These are phyloP conservation scores for Acheta domesticus DNA, from an alignment of 2,888 invertebrate genomes.

Conservation along the genomic window DNA sequence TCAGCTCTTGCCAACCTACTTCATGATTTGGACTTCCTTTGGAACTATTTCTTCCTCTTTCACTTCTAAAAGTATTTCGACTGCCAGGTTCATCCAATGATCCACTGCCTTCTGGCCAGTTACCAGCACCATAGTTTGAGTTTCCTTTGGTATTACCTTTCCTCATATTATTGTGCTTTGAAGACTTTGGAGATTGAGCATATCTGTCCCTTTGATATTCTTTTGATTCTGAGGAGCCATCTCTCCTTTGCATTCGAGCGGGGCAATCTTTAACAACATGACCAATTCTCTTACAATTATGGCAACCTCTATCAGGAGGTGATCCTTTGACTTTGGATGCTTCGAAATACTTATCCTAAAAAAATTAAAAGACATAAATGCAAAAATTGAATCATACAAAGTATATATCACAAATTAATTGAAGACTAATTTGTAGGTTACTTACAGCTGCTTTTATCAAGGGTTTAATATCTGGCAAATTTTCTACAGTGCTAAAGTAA, in stretches of 20 bases:
- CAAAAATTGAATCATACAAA: constrained; percentile 19
- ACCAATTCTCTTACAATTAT: constrained; percentile 54
- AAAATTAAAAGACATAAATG: constrained; percentile 29
- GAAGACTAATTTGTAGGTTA: no score
- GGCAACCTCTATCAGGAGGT: constrained; percentile 54
- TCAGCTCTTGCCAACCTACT: no score
- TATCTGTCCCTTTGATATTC: neutral
- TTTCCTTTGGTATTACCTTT: no score
- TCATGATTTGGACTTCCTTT: no score
- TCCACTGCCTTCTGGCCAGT: no score
- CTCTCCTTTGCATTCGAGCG: neutral
- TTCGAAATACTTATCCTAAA: constrained; percentile 32
- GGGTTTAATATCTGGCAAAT: constrained; percentile 6
- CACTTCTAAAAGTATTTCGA: no score
- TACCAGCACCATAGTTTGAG: no score
- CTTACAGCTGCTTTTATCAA: constrained; percentile 19
- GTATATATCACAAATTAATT: neutral
- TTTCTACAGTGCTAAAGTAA: constrained; percentile 45
- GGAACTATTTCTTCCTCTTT: no score
- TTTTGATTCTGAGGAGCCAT: neutral
- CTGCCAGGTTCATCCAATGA: no score
- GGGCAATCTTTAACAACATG: constrained; percentile 53
- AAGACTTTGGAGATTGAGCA: neutral
- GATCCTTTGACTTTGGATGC: constrained; percentile 43
- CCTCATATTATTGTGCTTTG: neutral